Conservation (phyloP, 2,888 invertebrate genomes). For the Callimorpha dominula region DNA sequence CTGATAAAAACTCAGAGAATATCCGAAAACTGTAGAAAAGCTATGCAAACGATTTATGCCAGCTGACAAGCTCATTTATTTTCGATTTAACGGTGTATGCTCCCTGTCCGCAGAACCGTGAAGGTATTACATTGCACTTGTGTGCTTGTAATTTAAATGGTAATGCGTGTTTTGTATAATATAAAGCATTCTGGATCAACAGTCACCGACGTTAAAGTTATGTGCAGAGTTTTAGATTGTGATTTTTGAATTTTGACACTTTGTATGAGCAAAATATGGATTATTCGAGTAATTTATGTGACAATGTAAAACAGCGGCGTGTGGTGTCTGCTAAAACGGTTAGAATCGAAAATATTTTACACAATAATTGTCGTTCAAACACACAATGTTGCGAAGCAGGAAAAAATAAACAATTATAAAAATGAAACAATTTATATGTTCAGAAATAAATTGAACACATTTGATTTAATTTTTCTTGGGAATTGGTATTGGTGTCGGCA, state of each 20-base stretch:
- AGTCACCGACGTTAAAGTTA: neutral
- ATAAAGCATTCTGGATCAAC: neutral
- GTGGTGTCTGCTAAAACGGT: too few relatives aligned
- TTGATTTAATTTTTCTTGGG: too few relatives aligned
- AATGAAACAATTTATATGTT: too few relatives aligned
- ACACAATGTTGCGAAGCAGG: too few relatives aligned
- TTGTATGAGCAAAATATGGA: too few relatives aligned
- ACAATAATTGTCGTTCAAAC: too few relatives aligned
- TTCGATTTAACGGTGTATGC: conserved; percentile 14
- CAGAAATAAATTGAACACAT: too few relatives aligned
- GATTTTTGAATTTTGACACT: neutral
- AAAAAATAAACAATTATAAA: too few relatives aligned
- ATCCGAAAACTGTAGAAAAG: conserved; percentile 5
- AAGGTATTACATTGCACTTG: neutral
- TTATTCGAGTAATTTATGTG: too few relatives aligned
- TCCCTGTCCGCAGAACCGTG: neutral
- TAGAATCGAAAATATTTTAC: too few relatives aligned
- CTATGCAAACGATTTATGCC: neutral
- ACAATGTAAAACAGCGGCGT: too few relatives aligned
- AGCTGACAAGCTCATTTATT: conserved; percentile 1
- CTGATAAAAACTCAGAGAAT: neutral
- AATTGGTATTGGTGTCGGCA: too few relatives aligned
- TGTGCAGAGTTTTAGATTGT: neutral
- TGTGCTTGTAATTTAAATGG: neutral
- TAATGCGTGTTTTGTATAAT: neutral